Conservation (phyloP, 2,888 invertebrate genomes). For the Lochmaea crataegi region DNA sequence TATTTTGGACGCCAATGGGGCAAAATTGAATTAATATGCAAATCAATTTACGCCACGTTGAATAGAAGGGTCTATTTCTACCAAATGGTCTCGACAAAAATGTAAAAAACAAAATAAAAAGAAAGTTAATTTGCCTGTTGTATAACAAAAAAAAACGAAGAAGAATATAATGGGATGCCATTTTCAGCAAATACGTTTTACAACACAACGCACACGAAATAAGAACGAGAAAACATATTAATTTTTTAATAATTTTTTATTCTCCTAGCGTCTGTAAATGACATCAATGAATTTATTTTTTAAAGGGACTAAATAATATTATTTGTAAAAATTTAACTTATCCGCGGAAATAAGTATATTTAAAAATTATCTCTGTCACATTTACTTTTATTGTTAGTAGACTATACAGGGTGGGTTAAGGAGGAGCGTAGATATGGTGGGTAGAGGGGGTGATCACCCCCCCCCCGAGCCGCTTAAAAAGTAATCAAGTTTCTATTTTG, state of each 20-base stretch:
- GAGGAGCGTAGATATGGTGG: no score
- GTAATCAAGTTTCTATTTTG: no score
- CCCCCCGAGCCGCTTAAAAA: no score
- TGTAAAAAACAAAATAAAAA: slow-evolving; percentile 28
- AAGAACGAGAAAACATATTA: slow-evolving; percentile 24
- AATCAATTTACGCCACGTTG: slow-evolving; percentile 14
- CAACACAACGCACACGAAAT: slow-evolving; percentile 27
- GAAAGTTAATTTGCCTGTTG: slow-evolving; percentile 38
- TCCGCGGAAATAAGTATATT: no score
- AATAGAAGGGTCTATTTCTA: slow-evolving; percentile 17
- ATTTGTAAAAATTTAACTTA: no score
- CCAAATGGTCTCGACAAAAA: slow-evolving; percentile 21
- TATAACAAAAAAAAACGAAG: slow-evolving; percentile 26
- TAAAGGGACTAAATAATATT: not conserved
- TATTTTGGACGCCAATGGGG: not conserved
- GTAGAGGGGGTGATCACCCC: no score
- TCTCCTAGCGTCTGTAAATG: slow-evolving; percentile 1
- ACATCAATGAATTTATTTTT: slow-evolving; percentile 6
- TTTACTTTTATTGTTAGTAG: no score
- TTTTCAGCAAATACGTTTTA: slow-evolving; percentile 39
- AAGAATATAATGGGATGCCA: slow-evolving; percentile 43
- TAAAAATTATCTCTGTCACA: no score
- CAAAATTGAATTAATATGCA: not conserved
- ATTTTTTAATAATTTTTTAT: slow-evolving; percentile 19
- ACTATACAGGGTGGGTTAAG: no score